Base-by-base conservation (phyloP, 2,797 vertebrate genomes). In the Melanogrammus aeglefinus region DNA sequence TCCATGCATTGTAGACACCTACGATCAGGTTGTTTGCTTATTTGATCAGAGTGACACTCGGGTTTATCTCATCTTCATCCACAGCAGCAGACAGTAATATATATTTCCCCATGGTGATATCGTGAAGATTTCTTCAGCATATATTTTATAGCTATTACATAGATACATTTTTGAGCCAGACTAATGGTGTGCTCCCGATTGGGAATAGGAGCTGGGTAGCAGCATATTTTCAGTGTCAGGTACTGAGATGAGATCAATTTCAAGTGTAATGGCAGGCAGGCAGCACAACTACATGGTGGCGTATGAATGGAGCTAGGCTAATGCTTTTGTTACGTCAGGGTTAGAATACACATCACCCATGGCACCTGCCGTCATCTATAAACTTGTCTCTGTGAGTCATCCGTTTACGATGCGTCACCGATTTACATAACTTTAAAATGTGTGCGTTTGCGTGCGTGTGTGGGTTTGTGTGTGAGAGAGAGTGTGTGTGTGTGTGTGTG, bases 171-270 rank as follows among this genome's bases (percentile, higher is more conserved):
- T 6, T 36, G 7, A n/a, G 51, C 51, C 4, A 7, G 51, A n/a
- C 4, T 7, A 66, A 8, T 66, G 57, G 57, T 69, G 63, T 69
- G 9, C 10, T 69, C 63, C 24, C 63, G 27, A 9, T 69, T 24
- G 10, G 47, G 72, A 82, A 89, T 88, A 83, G 74, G 76, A 63
- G 82, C 78, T 78, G 84, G 79, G 86, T 38, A 77, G 84, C 84
- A 13, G 73, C 84, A 81, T 82, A 84, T 85, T 85, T 75, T 76
- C 83, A 85, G 85, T 87, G 78, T 89, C 73, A 74, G 75, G 76
- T 72, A 8, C 79, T 77, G 77, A 85, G 78, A 66, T 18, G 8
- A 69, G 1, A 90, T 91, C 90, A 72, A 92, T 91, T 86, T 73
- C 74, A 73, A 76, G 18, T 78, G 78, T 82, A 79, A 81, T 79